Evolutionary conservation across 2,797 vertebrate genomes (phyloP), one percentile per base, ranked within the genome.

Genomic region (Molossus alvarezi): DNA sequence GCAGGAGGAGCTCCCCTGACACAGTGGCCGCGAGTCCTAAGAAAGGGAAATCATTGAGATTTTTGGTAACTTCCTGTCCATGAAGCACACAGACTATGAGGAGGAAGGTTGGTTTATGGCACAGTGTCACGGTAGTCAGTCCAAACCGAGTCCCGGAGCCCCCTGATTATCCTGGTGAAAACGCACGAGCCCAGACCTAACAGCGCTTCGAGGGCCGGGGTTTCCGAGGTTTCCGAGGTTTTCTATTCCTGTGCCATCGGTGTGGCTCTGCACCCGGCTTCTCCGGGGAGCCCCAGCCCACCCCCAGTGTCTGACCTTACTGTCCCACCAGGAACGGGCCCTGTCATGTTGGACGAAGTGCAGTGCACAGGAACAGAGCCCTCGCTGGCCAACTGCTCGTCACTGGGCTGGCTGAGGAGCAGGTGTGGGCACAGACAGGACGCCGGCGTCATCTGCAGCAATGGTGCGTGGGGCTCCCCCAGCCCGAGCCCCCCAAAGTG

Each of bases 351-450:
- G 96, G 96, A 97, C 0, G 94, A 97, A 25, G 92, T 97, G 13
- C 6, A 83, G 80, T 97, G 97, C 67, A 20, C 0, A 0, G 97
- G 97, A 10, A 83, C 89, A 0, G 97, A 97, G 93, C 6, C 60
- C n/a, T 96, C 97, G 0, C 94, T 97, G 86, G 97, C 97, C 64
- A 6, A 58, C 21, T 97, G 97, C 95, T 41, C 3, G 0, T 97
- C 97, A 55, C 89, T 83, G 93, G 97, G 97, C 69, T 97, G 97
- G 97, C 60, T 92, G 91, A 77, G 1, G 41, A 96, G 95, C 41
- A 33, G 27, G 41, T 97, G 97, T 2, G 6, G 33, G 0, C 97
- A 97, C 0, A 8, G 45, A 1, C 2, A 72, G 64, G 97, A 97
- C 0, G 97, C 97, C 0, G 9, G 97, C 0, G 97, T 92, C 2